Percentiles rank a stretch among this genome's conserved stretches.
phyloP scores from a whole-genome alignment of 2,113 vertebrate species.

The Rhodinocichla rosea region DNA sequence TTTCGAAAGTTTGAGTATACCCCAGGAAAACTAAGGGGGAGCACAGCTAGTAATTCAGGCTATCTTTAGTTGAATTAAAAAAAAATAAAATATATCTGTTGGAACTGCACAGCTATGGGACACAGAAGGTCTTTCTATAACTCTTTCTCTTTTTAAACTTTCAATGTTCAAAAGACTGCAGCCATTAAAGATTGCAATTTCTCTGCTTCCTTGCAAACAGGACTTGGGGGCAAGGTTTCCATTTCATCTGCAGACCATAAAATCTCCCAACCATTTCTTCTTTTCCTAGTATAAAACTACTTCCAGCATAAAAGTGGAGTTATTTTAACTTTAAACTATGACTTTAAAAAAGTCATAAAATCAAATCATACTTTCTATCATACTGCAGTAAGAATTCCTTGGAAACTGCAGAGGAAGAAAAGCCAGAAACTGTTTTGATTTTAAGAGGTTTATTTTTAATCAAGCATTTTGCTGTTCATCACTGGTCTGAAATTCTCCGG shows the following conservation, averaged over 20 bases:
- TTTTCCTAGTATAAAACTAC: not conserved
- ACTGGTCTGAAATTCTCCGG: conserved; percentile 32
- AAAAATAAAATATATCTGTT: not conserved
- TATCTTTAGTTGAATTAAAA: not conserved
- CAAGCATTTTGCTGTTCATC: not conserved
- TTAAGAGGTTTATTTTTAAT: conserved; percentile 60
- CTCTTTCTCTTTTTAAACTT: not conserved
- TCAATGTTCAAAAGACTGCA: not conserved
- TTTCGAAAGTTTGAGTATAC: not conserved
- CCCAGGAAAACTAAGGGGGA: not conserved
- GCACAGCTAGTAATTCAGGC: not conserved
- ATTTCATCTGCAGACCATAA: not conserved
- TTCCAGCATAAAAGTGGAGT: not conserved
- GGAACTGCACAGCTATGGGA: not conserved
- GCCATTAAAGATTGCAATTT: not conserved
- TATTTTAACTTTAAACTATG: not conserved
- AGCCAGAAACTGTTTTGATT: not conserved
- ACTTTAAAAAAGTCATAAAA: not conserved
- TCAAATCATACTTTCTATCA: not conserved
- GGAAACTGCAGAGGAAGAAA: conserved; percentile 4
- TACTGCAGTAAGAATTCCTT: not conserved
- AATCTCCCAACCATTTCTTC: not conserved
- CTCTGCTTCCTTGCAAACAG: not conserved
- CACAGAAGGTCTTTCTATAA: not conserved
- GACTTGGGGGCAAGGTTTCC: not conserved